Evolutionary conservation across 2,797 vertebrate genomes (phyloP).

Genomic region (Kryptolebias ocellatus): DNA sequence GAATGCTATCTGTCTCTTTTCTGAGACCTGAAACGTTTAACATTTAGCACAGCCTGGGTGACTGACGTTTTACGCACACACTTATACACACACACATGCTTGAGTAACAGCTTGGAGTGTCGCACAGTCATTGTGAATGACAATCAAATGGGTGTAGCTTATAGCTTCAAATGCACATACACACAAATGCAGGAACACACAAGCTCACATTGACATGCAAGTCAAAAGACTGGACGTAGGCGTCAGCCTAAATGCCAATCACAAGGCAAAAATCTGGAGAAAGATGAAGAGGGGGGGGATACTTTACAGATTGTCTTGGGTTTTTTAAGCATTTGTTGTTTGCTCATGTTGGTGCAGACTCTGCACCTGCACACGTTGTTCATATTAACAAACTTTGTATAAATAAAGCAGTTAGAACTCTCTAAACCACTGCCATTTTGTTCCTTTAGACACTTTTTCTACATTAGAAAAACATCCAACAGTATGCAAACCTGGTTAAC

Average conservation of each 20-base stretch:
- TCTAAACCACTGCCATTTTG: background rate
- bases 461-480: too few species aligned
- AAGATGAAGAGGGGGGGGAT: background rate
- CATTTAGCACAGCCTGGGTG: slow-evolving; percentile 69
- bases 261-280: slow-evolving; percentile 15
- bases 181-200: slow-evolving; percentile 19
- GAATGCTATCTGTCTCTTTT: slow-evolving; percentile 63
- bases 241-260: slow-evolving; percentile 41
- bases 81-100: slow-evolving; percentile 20
- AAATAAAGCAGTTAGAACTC: too few species aligned
- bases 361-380: background rate
- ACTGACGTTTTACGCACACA: slow-evolving; percentile 52
- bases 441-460: too few species aligned
- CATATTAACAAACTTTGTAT: background rate
- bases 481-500: too few species aligned
- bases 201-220: slow-evolving; percentile 23
- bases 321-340: background rate
- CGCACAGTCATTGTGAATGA: slow-evolving; percentile 31
- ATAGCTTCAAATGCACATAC: slow-evolving; percentile 21
- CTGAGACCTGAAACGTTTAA: slow-evolving; percentile 68
- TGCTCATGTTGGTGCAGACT: background rate
- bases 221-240: slow-evolving; percentile 15
- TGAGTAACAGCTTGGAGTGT: slow-evolving; percentile 26
- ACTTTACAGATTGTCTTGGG: background rate
- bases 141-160: slow-evolving; percentile 30